A percentile compares a stretch with the other conserved stretches of the same genome.
Evolutionary conservation across 1,140 invertebrate species (phyloP).

Genomic region (Halictus rubicundus): DNA sequence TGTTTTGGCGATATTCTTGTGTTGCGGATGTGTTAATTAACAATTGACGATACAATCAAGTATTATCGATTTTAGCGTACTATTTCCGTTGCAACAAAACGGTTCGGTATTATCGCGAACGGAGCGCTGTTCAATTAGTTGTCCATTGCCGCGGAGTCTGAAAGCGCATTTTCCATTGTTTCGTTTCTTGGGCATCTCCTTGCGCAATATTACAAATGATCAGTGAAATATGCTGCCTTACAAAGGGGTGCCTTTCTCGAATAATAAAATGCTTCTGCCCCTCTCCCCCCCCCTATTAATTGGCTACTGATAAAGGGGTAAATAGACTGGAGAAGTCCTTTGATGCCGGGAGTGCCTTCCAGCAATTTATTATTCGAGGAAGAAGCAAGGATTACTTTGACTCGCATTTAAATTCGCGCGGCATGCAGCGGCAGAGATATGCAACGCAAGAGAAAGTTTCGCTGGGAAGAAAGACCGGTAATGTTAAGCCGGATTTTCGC

Average conservation of each 20-base stretch:
- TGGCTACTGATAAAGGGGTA: no score
- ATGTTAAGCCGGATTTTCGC: background rate
- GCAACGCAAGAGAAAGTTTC: background rate
- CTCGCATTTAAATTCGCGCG: no score
- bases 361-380: no score
- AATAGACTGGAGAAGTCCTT: no score
- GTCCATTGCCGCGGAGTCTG: background rate
- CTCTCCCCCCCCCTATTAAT: background rate
- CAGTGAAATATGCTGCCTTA: background rate
- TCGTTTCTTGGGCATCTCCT: conserved; percentile 2
- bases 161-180: background rate
- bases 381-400: no score
- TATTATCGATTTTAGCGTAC: background rate
- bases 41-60: background rate
- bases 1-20: no score
- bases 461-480: background rate
- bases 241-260: no score
- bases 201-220: background rate
- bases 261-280: background rate
- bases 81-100: background rate
- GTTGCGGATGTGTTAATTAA: background rate
- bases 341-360: no score
- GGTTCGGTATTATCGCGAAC: conserved; percentile 2
- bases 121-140: background rate
- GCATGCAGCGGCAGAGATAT: no score